These are phyloP conservation scores for Ornithoptera alexandrae DNA, from an alignment of 2,888 invertebrate species.

Conservation along the genomic window DNA sequence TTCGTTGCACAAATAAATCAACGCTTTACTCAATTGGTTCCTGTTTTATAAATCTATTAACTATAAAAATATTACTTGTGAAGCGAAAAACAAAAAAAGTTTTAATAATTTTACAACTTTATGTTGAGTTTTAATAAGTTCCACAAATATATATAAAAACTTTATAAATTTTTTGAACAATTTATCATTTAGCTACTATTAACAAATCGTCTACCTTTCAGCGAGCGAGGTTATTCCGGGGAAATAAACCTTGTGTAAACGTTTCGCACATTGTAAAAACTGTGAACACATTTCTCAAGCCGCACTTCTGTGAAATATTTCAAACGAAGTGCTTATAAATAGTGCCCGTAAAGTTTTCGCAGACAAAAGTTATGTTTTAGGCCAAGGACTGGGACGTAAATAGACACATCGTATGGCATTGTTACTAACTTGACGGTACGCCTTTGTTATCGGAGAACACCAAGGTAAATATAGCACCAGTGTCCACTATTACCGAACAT, in stretches of 20 bases:
- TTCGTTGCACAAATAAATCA: background rate
- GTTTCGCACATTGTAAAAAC: constrained; percentile 14
- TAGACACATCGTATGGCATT: background rate
- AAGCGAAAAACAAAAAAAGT: too few relatives aligned
- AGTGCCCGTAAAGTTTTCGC: constrained; percentile 19
- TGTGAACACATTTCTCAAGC: constrained; percentile 14
- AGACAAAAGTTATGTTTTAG: constrained; percentile 13
- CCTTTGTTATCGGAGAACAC: too few relatives aligned
- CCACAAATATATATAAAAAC: too few relatives aligned
- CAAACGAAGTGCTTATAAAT: constrained; percentile 14
- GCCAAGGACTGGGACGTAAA: constrained; percentile 17
- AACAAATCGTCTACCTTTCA: constrained; percentile 7
- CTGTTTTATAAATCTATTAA: background rate
- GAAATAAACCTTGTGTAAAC: constrained; percentile 14
- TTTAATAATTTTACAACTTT: too few relatives aligned
- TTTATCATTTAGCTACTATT: constrained; percentile 7
- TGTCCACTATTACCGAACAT: too few relatives aligned
- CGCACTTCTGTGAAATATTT: constrained; percentile 15
- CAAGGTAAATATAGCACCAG: too few relatives aligned
- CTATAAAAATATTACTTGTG: too few relatives aligned
- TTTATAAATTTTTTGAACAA: background rate
- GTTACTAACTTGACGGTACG: too few relatives aligned
- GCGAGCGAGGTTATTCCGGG: background rate
- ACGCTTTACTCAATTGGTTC: background rate
- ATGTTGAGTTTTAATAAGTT: too few relatives aligned